These are phyloP conservation scores for Prosopocoilus inquinatus DNA, from an alignment of 2,888 invertebrate genomes.

Conservation along the genomic window DNA sequence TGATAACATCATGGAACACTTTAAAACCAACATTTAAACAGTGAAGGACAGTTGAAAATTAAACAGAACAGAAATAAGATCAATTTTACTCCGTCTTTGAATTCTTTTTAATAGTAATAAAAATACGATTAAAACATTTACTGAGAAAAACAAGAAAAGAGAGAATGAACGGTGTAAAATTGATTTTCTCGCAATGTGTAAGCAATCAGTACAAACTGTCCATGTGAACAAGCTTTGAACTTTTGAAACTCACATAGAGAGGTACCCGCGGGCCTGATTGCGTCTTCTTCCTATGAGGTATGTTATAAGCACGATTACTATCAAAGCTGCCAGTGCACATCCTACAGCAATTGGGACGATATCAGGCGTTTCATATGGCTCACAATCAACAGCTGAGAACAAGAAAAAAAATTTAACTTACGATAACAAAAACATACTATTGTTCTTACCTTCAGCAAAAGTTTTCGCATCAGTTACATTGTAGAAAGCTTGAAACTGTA, in stretches of 20 bases:
- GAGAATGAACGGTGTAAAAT: slow-evolving; percentile 10
- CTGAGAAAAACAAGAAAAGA: slow-evolving; percentile 2
- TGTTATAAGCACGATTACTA: slow-evolving; percentile 86
- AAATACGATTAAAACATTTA: slow-evolving; percentile 7
- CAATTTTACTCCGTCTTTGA: slow-evolving; percentile 10
- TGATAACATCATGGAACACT: slow-evolving; percentile 20
- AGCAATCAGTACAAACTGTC: slow-evolving; percentile 12
- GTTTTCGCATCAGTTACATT: slow-evolving; percentile 47
- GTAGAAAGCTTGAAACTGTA: slow-evolving; percentile 76
- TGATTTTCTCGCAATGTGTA: slow-evolving; percentile 9
- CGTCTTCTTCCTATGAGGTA: slow-evolving; percentile 91
- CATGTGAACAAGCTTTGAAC: slow-evolving; percentile 12
- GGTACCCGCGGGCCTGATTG: slow-evolving; percentile 79
- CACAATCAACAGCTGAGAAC: slow-evolving; percentile 69
- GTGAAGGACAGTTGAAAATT: slow-evolving; percentile 17
- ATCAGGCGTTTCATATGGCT: slow-evolving; percentile 73
- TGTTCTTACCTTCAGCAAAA: slow-evolving; percentile 64
- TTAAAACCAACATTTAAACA: slow-evolving; percentile 16
- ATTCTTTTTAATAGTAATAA: slow-evolving; percentile 6
- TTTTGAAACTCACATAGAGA: slow-evolving; percentile 71
- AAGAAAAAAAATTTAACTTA: slow-evolving; percentile 14
- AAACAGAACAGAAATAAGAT: slow-evolving; percentile 15
- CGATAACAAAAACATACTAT: slow-evolving; percentile 8
- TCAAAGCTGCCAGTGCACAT: slow-evolving; percentile 84
- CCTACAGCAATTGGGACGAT: slow-evolving; percentile 97